These are phyloP conservation scores for Ameiurus melas DNA, from an alignment of 2,113 vertebrate species.

Conservation along the genomic window DNA sequence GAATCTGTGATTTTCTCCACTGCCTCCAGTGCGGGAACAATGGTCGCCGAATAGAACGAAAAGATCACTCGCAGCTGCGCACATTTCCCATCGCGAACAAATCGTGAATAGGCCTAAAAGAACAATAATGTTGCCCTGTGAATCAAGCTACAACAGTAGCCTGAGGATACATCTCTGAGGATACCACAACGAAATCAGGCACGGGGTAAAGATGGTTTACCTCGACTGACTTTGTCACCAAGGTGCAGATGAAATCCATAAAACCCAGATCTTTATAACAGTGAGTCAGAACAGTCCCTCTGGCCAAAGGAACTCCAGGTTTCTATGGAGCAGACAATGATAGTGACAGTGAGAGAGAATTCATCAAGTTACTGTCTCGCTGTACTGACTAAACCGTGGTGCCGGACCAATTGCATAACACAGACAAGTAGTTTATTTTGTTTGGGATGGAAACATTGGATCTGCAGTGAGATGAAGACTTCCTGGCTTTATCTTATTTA, in stretches of 20 bases:
- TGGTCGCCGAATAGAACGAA: constrained; percentile 89
- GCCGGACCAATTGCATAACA: neutral
- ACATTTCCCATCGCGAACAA: constrained; percentile 57
- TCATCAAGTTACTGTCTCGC: neutral
- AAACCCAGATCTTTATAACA: constrained; percentile 92
- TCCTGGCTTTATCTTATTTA: neutral
- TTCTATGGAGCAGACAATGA: constrained; percentile 68
- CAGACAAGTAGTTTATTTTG: neutral
- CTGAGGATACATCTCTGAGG: neutral
- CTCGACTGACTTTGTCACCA: constrained; percentile 86
- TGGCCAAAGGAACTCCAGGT: constrained; percentile 87
- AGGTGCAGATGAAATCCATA: constrained; percentile 93
- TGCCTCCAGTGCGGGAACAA: constrained; percentile 82
- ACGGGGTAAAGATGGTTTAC: constrained; percentile 62
- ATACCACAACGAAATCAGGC: neutral
- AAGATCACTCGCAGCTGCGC: constrained; percentile 86
- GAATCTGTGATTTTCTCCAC: constrained; percentile 76
- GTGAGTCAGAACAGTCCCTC: constrained; percentile 85
- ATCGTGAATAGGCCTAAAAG: constrained; percentile 79
- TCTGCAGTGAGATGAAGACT: neutral
- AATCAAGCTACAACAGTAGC: neutral
- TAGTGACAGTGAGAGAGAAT: neutral
- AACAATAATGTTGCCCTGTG: neutral
- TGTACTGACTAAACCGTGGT: neutral
- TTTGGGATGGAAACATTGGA: neutral